These are phyloP conservation scores for Eolophus roseicapilla DNA, from an alignment of 2,113 vertebrate genomes.

Conservation along the genomic window DNA sequence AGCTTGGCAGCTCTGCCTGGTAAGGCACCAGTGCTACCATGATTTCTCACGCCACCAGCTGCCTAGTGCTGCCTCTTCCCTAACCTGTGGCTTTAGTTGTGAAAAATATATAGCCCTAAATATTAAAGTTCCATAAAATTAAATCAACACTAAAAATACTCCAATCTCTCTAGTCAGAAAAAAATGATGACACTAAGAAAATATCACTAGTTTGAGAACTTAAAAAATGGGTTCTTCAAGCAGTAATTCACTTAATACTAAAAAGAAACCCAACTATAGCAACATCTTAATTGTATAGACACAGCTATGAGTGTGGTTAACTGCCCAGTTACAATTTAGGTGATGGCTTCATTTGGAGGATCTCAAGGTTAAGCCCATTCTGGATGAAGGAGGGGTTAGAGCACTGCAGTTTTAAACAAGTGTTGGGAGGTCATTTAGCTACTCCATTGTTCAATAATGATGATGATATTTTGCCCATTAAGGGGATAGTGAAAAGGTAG, in stretches of 20 bases:
- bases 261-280: neutral
- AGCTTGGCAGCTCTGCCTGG: neutral
- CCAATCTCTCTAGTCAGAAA: neutral
- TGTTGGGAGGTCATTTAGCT: neutral
- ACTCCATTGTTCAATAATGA: neutral
- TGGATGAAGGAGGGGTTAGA: neutral
- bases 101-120: neutral
- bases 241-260: neutral
- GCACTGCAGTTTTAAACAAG: neutral
- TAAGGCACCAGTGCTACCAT: rapidly evolving
- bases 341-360: neutral
- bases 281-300: neutral
- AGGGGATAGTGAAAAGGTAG: neutral
- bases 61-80: neutral
- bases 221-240: neutral
- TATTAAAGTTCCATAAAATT: neutral
- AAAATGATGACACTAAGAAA: neutral
- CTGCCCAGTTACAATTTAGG: neutral
- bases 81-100: neutral
- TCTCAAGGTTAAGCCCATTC: neutral
- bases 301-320: neutral
- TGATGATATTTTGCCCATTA: neutral
- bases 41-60: neutral
- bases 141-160: neutral
- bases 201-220: neutral